Base-by-base conservation (phyloP, 30 jellyfish, hydroid and myxozoan species). In the Aurelia coerulea region DNA sequence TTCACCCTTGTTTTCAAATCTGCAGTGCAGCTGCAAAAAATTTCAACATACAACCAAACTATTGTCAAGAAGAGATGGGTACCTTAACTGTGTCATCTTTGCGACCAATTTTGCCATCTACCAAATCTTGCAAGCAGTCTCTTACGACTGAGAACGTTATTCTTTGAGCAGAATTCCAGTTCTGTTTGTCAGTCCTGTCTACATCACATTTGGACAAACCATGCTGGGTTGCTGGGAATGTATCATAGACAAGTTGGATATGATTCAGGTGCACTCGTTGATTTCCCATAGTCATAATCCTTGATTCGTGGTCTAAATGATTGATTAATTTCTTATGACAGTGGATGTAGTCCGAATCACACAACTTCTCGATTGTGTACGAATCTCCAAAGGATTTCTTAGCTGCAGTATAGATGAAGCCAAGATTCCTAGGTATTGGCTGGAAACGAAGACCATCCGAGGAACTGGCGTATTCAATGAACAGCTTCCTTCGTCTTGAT, bases 291-390 rank as follows among this genome's bases (percentile, higher is more conserved):
- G 7, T 32, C 5, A 68, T 0, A 5, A 34, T 37, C 14, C 79
- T 4, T 32, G 79, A 12, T 1, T 68, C 14, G 79, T 68, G 23
- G 19, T 16, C 79, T n/a, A 18, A 37, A 16, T 68, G 79, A 68
- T 68, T 68, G 19, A 4, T 10, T 1, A 68, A 69, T 12, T 68
- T 68, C 58, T 68, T 68, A 69, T 68, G 79, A 8, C 58, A 29
- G 8, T 68, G 79, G 5, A 68, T 68, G 79, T 68, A 68, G 79
- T 68, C 79, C 2, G 52, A 5, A 10, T 68, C 79, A 68, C 68
- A 0, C 5, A 68, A 37, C 5, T 8, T 29, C 23, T 32, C 52
- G 2, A 68, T 68, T 29, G 23, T 50, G 10, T 68, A 68, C 3
- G 58, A 32, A 0, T 8, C 31, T 1, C 19, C 79, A 1, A 2